Conservation (phyloP, 2,797 vertebrate genomes). For the Sciurus vulgaris region DNA sequence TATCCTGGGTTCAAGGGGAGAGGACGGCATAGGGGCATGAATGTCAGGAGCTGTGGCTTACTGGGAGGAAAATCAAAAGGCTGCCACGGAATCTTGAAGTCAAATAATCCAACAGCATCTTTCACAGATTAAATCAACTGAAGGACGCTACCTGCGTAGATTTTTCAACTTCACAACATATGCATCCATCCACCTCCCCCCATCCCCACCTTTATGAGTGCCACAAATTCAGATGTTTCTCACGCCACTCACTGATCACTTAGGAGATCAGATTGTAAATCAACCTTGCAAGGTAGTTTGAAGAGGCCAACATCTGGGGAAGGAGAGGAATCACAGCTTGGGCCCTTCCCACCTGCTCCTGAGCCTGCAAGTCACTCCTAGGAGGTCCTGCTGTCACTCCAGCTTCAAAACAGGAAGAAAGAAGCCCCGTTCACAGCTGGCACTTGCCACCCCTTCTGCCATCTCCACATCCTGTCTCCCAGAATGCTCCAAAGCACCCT, state of each 20-base stretch:
- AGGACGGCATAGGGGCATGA: too few species aligned
- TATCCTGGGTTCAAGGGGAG: not conserved
- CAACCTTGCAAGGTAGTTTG: not conserved
- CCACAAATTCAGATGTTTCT: not conserved
- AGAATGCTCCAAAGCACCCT: not conserved
- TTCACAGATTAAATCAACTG: not conserved
- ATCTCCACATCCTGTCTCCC: not conserved
- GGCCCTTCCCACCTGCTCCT: not conserved
- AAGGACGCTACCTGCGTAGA: not conserved
- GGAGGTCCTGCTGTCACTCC: not conserved
- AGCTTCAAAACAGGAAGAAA: not conserved
- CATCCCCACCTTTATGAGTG: not conserved
- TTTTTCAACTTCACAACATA: not conserved
- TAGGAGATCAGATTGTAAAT: not conserved
- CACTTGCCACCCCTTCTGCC: not conserved
- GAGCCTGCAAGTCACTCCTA: not conserved
- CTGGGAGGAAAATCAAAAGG: not conserved
- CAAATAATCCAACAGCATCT: not conserved
- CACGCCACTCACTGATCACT: not conserved
- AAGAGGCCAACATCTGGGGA: not conserved
- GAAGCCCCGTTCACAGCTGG: not conserved
- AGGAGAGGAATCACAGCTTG: not conserved
- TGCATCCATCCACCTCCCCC: not conserved
- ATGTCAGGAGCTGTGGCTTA: not conserved
- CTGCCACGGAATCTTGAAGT: not conserved